phyloP scores from a whole-genome alignment of 2,888 invertebrate genomes.

The Nomada goodeniana region DNA sequence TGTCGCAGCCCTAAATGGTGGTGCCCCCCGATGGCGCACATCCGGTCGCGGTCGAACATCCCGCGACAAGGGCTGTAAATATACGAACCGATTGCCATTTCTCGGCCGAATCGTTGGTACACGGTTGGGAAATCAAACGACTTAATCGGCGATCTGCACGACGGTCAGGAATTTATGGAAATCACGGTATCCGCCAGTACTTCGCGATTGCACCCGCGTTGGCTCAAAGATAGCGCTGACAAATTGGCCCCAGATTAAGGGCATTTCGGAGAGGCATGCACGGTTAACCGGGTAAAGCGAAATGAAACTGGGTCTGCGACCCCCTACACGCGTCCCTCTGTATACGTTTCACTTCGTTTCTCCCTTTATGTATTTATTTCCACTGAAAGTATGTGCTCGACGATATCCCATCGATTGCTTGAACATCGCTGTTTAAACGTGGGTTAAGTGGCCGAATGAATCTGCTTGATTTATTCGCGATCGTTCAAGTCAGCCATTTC shows the following conservation, averaged over 20 bases:
- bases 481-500: background rate
- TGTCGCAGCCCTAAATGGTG: background rate
- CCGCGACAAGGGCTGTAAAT: slow-evolving; percentile 13
- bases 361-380: background rate
- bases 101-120: slow-evolving; percentile 39
- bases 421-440: background rate
- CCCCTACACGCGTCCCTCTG: slow-evolving; percentile 48
- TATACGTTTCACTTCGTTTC: slow-evolving; percentile 31
- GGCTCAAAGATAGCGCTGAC: slow-evolving; percentile 72
- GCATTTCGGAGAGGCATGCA: slow-evolving; percentile 70
- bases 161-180: slow-evolving; percentile 59
- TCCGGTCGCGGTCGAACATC: slow-evolving; percentile 19
- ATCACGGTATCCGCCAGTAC: slow-evolving; percentile 60
- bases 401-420: slow-evolving; percentile 17
- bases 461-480: background rate
- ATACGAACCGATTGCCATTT: slow-evolving; percentile 52
- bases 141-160: slow-evolving; percentile 64
- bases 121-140: slow-evolving; percentile 49
- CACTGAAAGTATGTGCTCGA: slow-evolving; percentile 17
- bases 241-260: slow-evolving; percentile 74
- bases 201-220: slow-evolving; percentile 52
- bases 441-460: background rate
- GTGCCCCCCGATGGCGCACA: slow-evolving; percentile 8
- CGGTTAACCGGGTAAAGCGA: slow-evolving; percentile 58
- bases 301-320: slow-evolving; percentile 74